Evolutionary conservation across 2,797 vertebrate species (phyloP).

Genomic region (Hapalemur alaotrensis): DNA sequence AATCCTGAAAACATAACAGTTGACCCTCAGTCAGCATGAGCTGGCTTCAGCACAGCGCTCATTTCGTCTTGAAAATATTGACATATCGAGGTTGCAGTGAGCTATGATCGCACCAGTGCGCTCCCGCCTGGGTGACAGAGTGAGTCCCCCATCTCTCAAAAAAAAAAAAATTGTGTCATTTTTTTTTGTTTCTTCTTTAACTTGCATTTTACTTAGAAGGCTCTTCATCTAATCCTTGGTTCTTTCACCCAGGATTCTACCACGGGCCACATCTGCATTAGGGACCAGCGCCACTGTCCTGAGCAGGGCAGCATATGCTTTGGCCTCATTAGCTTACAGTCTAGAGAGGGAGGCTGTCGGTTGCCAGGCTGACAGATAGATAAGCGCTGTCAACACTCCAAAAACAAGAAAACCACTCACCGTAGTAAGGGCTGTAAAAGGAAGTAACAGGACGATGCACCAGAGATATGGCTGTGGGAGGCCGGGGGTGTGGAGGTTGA

Average conservation of each 20-base stretch:
- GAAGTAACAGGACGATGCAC: neutral
- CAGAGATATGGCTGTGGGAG: neutral
- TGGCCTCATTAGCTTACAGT: neutral
- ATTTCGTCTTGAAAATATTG: neutral
- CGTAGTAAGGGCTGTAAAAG: neutral
- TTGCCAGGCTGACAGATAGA: neutral
- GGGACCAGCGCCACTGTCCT: accelerated
- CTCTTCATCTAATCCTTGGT: neutral
- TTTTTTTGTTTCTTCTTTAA: neutral
- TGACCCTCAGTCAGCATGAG: neutral
- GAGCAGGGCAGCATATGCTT: accelerated
- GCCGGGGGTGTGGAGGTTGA: neutral
- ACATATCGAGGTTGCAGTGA: neutral
- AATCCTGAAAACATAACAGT: neutral
- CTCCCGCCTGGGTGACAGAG: neutral
- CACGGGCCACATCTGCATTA: accelerated
- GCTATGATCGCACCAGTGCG: no score
- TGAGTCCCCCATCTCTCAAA: neutral
- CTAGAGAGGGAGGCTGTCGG: neutral
- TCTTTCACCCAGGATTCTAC: neutral
- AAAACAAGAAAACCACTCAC: neutral
- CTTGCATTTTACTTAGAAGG: neutral
- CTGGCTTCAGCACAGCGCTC: neutral
- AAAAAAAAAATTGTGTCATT: neutral
- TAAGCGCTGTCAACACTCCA: neutral